Evolutionary conservation across 2,888 invertebrate species (phyloP).

Genomic region (Amitus sp.): DNA sequence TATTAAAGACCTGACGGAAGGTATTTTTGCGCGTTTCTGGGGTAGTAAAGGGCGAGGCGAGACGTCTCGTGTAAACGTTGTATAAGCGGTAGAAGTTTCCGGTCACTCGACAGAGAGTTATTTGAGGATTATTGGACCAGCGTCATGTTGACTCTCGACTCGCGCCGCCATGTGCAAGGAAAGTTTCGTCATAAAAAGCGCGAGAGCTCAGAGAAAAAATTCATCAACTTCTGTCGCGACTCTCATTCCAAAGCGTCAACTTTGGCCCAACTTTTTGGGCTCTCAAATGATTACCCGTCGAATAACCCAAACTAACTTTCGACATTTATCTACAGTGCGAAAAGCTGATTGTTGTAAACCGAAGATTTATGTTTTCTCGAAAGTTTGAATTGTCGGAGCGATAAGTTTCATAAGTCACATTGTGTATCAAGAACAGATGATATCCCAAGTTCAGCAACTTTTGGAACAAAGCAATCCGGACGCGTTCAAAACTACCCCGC

Average conservation of each 20-base stretch:
- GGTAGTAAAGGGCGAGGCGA: too few species aligned
- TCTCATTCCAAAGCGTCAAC: conserved; percentile 1
- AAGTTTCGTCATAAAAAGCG: conserved; percentile 23
- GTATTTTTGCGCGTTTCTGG: too few species aligned
- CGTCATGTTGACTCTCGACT: conserved; percentile 5
- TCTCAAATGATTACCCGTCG: too few species aligned
- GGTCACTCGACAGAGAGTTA: conserved; percentile 8
- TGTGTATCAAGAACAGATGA: conserved; percentile 12
- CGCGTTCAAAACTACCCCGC: neutral
- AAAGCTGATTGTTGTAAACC: too few species aligned
- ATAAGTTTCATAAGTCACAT: conserved; percentile 6
- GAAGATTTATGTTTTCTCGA: too few species aligned
- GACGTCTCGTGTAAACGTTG: too few species aligned
- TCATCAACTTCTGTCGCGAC: neutral
- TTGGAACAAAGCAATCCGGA: neutral
- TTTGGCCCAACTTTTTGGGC: neutral
- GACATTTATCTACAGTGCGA: too few species aligned
- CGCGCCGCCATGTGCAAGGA: conserved; percentile 21
- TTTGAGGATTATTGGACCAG: conserved; percentile 15
- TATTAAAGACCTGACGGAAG: too few species aligned
- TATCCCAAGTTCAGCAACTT: conserved; percentile 19
- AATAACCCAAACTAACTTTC: too few species aligned
- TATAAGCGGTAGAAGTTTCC: too few species aligned
- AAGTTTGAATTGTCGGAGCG: neutral
- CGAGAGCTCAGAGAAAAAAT: too few species aligned